Percentiles rank a stretch among this genome's conserved stretches.
phyloP scores from a whole-genome alignment of 2,888 invertebrate species.

The Lithodes maja region DNA sequence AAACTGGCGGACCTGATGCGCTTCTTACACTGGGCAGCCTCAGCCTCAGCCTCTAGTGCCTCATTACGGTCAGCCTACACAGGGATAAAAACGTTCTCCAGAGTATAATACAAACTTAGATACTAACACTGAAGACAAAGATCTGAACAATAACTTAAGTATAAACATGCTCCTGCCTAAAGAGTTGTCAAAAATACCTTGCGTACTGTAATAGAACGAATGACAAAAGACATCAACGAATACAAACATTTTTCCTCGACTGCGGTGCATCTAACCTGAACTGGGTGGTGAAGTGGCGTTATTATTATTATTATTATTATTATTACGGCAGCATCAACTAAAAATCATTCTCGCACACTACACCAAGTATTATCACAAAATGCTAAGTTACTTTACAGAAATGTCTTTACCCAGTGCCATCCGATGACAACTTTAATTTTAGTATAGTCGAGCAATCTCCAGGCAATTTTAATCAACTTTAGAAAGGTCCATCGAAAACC shows the following conservation, averaged over 20 bases:
- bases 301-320: neutral
- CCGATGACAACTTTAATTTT: too few species aligned
- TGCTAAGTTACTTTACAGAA: constrained; percentile 32
- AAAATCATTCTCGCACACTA: neutral
- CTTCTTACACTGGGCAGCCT: too few species aligned
- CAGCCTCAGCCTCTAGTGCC: too few species aligned
- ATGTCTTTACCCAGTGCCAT: constrained; percentile 17
- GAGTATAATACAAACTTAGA: constrained; percentile 22
- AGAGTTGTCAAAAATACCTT: neutral
- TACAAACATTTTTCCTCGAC: neutral
- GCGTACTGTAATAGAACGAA: constrained; percentile 4
- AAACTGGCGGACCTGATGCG: too few species aligned
- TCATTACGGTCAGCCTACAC: too few species aligned
- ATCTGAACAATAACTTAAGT: constrained; percentile 31
- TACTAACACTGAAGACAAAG: constrained; percentile 23
- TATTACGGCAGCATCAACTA: neutral
- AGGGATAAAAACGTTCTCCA: neutral
- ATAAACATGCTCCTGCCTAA: constrained; percentile 24
- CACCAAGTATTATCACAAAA: constrained; percentile 40
- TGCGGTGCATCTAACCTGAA: constrained; percentile 30
- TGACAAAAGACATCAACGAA: neutral
- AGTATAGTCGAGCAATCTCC: too few species aligned
- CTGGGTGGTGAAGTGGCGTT: neutral
- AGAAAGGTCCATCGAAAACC: too few species aligned
- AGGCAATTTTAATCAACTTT: too few species aligned